Percentiles rank a stretch among this genome's conserved stretches.
Evolutionary conservation across 2,113 vertebrate genomes (phyloP).

Genomic region (Benitochromis conjunctus): DNA sequence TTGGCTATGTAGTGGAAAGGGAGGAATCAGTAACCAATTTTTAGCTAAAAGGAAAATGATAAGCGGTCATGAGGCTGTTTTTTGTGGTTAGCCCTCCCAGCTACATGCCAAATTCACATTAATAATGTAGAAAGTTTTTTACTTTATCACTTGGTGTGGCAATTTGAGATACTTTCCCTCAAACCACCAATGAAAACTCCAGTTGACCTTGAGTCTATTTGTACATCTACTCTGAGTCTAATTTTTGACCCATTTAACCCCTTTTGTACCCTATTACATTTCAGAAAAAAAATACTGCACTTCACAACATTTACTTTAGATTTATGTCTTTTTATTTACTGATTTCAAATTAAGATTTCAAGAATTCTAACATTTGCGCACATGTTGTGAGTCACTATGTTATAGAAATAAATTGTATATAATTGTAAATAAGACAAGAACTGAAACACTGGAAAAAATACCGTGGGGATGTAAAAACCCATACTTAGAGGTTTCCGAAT

Average conservation of each 20-base stretch:
- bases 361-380: not conserved
- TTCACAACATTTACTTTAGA: not conserved
- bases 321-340: not conserved
- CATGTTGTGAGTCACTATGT: not conserved
- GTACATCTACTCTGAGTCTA: not conserved
- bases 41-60: not conserved
- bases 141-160: not conserved
- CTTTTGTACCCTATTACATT: not conserved
- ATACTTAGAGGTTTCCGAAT: not conserved
- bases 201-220: not conserved
- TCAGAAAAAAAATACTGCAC: not conserved
- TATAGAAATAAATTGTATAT: not conserved
- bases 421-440: not conserved
- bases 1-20: not conserved
- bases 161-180: not conserved
- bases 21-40: not conserved
- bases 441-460: not conserved
- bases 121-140: not conserved
- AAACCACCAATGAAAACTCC: not conserved
- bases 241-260: not conserved
- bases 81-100: not conserved
- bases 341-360: not conserved
- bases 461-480: not conserved
- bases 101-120: not conserved
- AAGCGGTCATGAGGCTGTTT: not conserved